These are phyloP conservation scores for Thalassarche chlororhynchos DNA, from an alignment of 2,113 vertebrate genomes.

Conservation along the genomic window DNA sequence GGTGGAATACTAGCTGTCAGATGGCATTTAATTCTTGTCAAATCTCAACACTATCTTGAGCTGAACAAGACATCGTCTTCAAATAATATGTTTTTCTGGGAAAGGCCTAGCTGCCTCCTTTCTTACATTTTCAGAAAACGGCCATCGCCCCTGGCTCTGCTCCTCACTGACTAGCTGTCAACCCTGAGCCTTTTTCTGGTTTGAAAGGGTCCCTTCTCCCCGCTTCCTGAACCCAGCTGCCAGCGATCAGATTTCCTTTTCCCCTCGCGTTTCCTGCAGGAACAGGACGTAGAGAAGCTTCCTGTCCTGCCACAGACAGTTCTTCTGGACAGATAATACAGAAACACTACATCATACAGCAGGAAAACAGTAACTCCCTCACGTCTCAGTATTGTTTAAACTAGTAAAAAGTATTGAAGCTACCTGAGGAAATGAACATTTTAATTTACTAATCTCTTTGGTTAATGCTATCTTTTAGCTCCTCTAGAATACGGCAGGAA, in stretches of 20 bases:
- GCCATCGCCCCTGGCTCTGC: background rate
- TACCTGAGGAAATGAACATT: background rate
- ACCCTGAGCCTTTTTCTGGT: background rate
- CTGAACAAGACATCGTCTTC: background rate
- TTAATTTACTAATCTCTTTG: background rate
- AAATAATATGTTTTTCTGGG: background rate
- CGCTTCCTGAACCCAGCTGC: background rate
- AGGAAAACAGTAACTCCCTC: background rate
- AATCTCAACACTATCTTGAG: background rate
- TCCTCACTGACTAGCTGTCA: background rate
- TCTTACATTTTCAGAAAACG: background rate
- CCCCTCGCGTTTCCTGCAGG: accelerated
- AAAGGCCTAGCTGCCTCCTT: background rate
- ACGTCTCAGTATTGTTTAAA: background rate
- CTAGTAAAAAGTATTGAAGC: background rate
- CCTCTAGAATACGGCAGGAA: background rate
- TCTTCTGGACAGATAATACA: background rate
- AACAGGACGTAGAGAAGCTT: background rate
- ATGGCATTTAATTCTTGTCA: background rate
- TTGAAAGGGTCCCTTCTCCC: background rate
- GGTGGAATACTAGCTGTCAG: background rate
- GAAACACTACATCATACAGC: background rate
- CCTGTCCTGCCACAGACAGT: background rate
- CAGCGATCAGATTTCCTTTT: background rate
- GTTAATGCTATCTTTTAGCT: background rate